Conservation (phyloP, 2,888 invertebrate species). For the Linnaemya vulpina region DNA sequence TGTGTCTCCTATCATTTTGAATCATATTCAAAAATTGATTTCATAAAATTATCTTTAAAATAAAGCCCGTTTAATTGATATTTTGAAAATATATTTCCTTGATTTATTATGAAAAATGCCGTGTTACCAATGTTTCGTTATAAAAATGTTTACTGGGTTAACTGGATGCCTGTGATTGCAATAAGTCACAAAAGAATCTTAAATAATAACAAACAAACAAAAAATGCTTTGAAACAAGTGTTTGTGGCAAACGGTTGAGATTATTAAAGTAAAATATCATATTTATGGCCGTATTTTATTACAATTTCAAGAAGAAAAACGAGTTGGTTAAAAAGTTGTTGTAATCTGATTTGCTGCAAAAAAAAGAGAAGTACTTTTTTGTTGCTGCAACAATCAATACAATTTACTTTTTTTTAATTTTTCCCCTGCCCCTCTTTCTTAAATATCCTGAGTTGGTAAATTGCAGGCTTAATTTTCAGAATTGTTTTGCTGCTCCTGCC, state of each 20-base stretch:
- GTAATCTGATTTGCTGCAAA: slow-evolving; percentile 49
- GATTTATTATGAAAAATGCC: too few relatives aligned
- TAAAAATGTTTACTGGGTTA: slow-evolving; percentile 33
- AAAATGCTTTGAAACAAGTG: slow-evolving; percentile 45
- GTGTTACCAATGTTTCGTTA: too few relatives aligned
- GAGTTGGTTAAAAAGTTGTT: slow-evolving; percentile 24
- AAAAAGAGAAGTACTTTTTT: slow-evolving; percentile 31
- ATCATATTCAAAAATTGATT: too few relatives aligned
- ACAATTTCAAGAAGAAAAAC: slow-evolving; percentile 36
- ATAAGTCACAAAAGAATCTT: slow-evolving; percentile 16
- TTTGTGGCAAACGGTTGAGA: slow-evolving; percentile 53
- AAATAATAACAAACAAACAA: neutral
- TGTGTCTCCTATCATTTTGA: too few relatives aligned
- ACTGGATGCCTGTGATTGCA: slow-evolving; percentile 8
- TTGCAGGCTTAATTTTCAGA: neutral
- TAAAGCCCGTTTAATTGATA: too few relatives aligned
- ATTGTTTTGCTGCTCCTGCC: slow-evolving; percentile 19
- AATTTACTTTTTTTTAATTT: neutral
- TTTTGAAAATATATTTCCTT: too few relatives aligned
- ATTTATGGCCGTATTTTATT: slow-evolving; percentile 54
- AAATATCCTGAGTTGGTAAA: neutral
- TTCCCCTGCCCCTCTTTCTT: neutral
- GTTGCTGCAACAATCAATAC: slow-evolving; percentile 67
- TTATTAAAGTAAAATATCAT: slow-evolving; percentile 60
- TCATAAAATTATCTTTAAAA: too few relatives aligned